These are phyloP conservation scores for Chalcosyrphus nemorum DNA, from an alignment of 2,888 invertebrate genomes.

Conservation along the genomic window DNA sequence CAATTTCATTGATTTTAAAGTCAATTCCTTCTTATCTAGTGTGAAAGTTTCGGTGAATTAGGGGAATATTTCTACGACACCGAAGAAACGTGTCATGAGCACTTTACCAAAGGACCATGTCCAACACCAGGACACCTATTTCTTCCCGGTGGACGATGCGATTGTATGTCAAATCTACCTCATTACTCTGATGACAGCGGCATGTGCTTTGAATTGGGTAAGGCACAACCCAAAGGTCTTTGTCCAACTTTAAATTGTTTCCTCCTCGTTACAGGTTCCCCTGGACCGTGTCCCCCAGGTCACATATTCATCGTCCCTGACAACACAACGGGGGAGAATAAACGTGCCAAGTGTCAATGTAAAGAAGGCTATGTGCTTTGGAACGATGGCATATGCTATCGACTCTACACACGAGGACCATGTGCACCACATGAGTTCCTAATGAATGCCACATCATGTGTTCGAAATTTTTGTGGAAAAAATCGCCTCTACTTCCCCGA, in stretches of 20 bases:
- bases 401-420: constrained; percentile 90
- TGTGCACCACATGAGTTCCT: constrained; percentile 88
- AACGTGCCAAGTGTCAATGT: constrained; percentile 86
- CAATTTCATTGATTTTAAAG: background rate
- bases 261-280: constrained; percentile 85
- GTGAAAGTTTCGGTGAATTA: constrained; percentile 83
- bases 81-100: constrained; percentile 89
- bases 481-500: constrained; percentile 90
- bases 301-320: constrained; percentile 86
- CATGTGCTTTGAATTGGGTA: constrained; percentile 90
- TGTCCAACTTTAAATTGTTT: too few species aligned
- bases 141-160: constrained; percentile 88
- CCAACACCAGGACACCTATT: constrained; percentile 89
- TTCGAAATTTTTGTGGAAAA: constrained; percentile 87
- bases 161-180: constrained; percentile 87
- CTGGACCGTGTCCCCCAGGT: constrained; percentile 89
- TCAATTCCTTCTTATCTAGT: constrained; percentile 80
- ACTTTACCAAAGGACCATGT: constrained; percentile 91
- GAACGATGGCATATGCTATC: constrained; percentile 88
- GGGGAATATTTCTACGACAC: constrained; percentile 84
- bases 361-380: constrained; percentile 87
- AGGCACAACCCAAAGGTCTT: background rate
- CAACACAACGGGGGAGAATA: constrained; percentile 74
- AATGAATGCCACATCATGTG: constrained; percentile 86
- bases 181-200: constrained; percentile 88